Conservation (phyloP, 2,888 invertebrate genomes). For the Amphimallon solstitiale region DNA sequence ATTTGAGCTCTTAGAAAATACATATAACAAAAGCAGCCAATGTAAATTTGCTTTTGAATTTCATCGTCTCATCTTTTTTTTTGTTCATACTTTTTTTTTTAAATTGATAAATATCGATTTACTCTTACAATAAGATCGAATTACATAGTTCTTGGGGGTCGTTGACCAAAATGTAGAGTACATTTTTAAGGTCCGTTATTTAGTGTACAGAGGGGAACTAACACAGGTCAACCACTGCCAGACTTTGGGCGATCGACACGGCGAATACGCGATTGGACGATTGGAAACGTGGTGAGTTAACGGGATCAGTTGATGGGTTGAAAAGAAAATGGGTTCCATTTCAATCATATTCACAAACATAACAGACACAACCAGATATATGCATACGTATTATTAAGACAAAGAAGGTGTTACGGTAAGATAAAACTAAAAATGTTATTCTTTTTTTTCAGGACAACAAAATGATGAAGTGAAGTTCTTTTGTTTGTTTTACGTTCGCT, state of each 20-base stretch:
- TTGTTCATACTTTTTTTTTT: not conserved
- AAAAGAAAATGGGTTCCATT: conserved; percentile 60
- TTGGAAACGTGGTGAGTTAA: conserved; percentile 45
- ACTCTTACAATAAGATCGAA: conserved; percentile 50
- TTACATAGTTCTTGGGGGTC: conserved; percentile 46
- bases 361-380: not conserved
- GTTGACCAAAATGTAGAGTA: conserved; percentile 61
- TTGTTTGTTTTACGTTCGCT: conserved; percentile 4
- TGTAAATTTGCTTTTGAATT: not conserved
- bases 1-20: too few relatives aligned
- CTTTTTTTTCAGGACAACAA: conserved; percentile 5
- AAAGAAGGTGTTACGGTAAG: conserved; percentile 9
- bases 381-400: conserved; percentile 1
- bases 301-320: conserved; percentile 51
- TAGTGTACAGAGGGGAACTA: conserved; percentile 43
- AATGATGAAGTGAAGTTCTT: conserved; percentile 16
- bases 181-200: conserved; percentile 59
- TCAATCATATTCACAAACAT: conserved; percentile 46
- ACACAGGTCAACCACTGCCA: conserved; percentile 12
- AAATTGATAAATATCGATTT: conserved; percentile 45
- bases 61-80: not conserved
- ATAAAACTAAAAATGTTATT: conserved; percentile 4
- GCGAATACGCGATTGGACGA: conserved; percentile 10
- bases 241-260: conserved; percentile 15
- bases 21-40: not conserved